A percentile compares a stretch with the other conserved stretches of the same genome.
Conservation (phyloP, 2,113 vertebrate species). For the Oreochromis aureus region DNA sequence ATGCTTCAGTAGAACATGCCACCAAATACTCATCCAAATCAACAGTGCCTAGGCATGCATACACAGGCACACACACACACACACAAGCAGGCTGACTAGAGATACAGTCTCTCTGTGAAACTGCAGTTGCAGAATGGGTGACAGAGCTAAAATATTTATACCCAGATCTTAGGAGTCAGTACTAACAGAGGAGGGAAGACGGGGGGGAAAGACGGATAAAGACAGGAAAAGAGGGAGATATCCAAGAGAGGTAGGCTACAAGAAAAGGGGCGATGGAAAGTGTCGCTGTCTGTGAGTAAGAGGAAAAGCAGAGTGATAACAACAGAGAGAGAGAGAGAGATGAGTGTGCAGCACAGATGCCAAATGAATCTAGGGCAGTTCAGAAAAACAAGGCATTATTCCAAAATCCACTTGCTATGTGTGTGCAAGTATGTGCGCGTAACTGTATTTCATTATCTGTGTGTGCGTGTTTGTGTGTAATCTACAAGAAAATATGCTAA, state of each 20-base stretch:
- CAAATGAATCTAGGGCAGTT: conserved; percentile 68
- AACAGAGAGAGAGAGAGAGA: conserved; percentile 20
- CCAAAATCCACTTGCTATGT: conserved; percentile 58
- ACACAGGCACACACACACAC: background rate
- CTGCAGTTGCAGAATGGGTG: conserved; percentile 47
- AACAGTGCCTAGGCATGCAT: background rate
- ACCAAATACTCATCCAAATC: background rate
- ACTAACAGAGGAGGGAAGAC: background rate
- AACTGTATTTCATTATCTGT: background rate
- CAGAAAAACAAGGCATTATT: conserved; percentile 55
- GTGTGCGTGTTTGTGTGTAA: background rate
- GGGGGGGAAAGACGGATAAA: background rate
- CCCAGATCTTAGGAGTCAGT: conserved; percentile 43
- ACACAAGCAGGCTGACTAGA: background rate
- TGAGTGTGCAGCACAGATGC: conserved; percentile 65
- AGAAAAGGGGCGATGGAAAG: background rate
- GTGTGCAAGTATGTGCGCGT: conserved; percentile 17
- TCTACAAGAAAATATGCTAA: background rate
- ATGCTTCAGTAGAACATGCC: conserved; percentile 7
- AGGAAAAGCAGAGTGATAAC: conserved; percentile 16
- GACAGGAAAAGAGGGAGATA: background rate
- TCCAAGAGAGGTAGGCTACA: background rate
- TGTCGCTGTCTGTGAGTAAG: conserved; percentile 1
- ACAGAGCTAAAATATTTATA: conserved; percentile 66
- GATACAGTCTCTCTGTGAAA: conserved; percentile 30